Base-by-base conservation (phyloP, 2,888 invertebrate genomes). In the Cremastinae sp. region DNA sequence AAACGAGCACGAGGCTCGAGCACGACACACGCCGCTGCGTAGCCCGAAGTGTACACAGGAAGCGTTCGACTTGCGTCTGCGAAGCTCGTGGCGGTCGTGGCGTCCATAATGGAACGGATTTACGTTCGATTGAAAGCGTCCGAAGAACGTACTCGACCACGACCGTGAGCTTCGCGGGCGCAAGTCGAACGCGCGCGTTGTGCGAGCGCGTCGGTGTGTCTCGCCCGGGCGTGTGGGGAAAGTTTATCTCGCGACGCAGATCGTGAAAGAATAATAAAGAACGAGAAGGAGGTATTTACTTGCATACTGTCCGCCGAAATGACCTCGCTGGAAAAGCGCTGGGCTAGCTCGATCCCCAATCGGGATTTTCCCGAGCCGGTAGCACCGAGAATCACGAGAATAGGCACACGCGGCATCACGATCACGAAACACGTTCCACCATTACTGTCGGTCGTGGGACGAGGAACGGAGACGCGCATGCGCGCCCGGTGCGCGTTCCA, bases 301-400 rank as follows among this genome's bases (percentile, higher is more conserved):
- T 99, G 99, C 98, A 99, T 99, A 16, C 99, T 98, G 93, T 99
- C 99, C 0, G 98, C 98, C 86, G 98, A 98, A 75, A 99, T 96
- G 72, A 99, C 95, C 92, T 99, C 98, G 22, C 97, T 96, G 80
- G 92, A 92, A 90, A 96, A 97, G 87, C 92, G 94, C 84, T 94
- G 93, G 0, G 98, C 98, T 79, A 99, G 91, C 91, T 98, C 96
- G 73, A 99, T 92, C 71, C 97, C 96, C 82, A 99, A 91, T 90
- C 98, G 98, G 0, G 99, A 98, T 92, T 99, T 99, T 70, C 99
- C 99, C 4, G 96, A 95, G 8, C 98, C 99, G 45, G 99, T 99
- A 36, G 98, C 95, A 83, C 99, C 99, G 81, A 98, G 92, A 90
- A 99, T 94, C 61, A 98, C 95, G 84, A 99, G 94, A 86, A 96